These are phyloP conservation scores for Laticauda colubrina DNA, from an alignment of 2,113 vertebrate species.

Conservation along the genomic window DNA sequence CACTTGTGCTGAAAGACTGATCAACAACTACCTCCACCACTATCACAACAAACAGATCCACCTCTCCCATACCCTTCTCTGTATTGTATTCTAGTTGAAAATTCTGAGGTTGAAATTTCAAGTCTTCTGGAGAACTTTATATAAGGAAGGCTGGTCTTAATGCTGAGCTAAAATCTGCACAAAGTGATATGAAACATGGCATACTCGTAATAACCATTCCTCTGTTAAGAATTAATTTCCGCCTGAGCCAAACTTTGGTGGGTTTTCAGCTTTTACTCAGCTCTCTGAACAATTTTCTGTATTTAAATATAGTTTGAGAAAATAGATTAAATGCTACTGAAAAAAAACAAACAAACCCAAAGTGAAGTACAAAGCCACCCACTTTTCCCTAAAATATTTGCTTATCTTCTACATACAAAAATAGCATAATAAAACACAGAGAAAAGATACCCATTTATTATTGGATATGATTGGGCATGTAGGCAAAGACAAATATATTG, in stretches of 20 bases:
- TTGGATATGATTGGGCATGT: not conserved
- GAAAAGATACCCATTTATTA: not conserved
- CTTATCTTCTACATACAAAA: not conserved
- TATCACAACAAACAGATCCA: not conserved
- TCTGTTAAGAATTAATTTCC: constrained; percentile 68
- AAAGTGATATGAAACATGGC: not conserved
- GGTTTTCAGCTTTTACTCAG: constrained; percentile 60
- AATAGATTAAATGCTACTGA: constrained; percentile 66
- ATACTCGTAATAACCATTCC: constrained; percentile 29
- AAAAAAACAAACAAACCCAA: constrained; percentile 52
- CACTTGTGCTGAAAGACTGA: not conserved
- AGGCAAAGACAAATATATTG: not conserved
- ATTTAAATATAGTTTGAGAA: constrained; percentile 65
- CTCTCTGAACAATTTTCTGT: constrained; percentile 53
- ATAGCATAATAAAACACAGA: not conserved
- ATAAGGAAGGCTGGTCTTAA: not conserved
- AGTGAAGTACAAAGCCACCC: constrained; percentile 26
- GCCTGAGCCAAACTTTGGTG: constrained; percentile 62
- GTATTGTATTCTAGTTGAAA: not conserved
- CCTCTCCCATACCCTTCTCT: not conserved
- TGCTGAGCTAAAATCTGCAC: not conserved
- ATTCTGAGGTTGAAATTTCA: not conserved
- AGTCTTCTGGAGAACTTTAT: not conserved
- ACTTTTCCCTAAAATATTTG: constrained; percentile 23
- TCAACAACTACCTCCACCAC: not conserved